Conservation (phyloP, 2,888 invertebrate species). For the Trichogramma dendrolimi region DNA sequence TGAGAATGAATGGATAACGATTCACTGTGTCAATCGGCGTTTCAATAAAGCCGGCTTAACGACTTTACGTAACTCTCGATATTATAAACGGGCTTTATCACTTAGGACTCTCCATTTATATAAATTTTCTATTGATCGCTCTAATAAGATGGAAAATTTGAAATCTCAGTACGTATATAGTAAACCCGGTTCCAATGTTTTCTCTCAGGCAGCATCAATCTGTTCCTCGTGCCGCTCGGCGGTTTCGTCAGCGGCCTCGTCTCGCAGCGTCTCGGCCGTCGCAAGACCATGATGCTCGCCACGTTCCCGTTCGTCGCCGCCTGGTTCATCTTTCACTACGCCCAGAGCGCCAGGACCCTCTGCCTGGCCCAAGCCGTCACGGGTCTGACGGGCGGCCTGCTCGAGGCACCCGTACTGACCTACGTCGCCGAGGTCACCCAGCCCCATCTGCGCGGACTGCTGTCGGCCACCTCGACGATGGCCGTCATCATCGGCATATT, state of each 20-base stretch:
- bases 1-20: background rate
- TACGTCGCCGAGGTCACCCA: conserved; percentile 82
- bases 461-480: conserved; percentile 72
- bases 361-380: conserved; percentile 69
- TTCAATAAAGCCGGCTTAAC: background rate
- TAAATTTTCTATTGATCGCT: too few relatives aligned
- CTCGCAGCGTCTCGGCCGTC: conserved; percentile 69
- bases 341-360: conserved; percentile 61
- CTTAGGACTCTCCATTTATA: background rate
- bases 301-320: conserved; percentile 65
- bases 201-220: conserved; percentile 69
- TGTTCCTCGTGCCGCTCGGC: conserved; percentile 76
- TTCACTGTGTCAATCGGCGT: background rate
- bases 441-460: conserved; percentile 71
- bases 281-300: conserved; percentile 62
- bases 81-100: background rate
- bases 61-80: background rate
- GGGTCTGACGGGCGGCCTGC: conserved; percentile 71
- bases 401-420: conserved; percentile 78
- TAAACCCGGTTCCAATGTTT: background rate
- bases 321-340: conserved; percentile 70
- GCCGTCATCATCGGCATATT: conserved; percentile 73
- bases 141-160: background rate
- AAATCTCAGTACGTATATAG: background rate
- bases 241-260: conserved; percentile 70